Evolutionary conservation across 2,888 invertebrate genomes (phyloP).

Genomic region (Scaeva pyrastri): DNA sequence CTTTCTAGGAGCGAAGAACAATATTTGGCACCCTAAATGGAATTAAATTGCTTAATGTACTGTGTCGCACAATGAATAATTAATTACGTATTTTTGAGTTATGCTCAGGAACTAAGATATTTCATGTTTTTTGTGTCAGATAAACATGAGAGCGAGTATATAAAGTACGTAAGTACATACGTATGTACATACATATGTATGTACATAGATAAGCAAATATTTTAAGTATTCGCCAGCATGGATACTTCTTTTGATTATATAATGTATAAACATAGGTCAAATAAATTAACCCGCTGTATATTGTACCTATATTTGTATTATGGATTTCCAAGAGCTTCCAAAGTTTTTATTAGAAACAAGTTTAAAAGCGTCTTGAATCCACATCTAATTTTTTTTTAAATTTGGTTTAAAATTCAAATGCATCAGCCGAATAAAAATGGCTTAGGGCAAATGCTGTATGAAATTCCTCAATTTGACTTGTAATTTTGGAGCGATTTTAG

Average conservation of each 20-base stretch:
- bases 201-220: conserved; percentile 10
- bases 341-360: no score
- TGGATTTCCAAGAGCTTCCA: no score
- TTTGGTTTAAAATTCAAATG: no score
- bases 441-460: no score
- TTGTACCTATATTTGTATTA: no score
- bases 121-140: conserved; percentile 24
- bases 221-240: conserved; percentile 40
- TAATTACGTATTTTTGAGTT: conserved; percentile 68
- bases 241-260: neutral
- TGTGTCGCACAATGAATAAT: conserved; percentile 60
- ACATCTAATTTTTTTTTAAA: no score
- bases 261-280: neutral
- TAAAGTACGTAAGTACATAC: no score
- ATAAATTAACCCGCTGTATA: neutral
- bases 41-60: conserved; percentile 73
- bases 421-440: no score
- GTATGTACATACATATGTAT: neutral
- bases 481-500: no score
- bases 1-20: neutral
- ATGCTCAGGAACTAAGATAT: conserved; percentile 42
- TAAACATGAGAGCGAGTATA: neutral
- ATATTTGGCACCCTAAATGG: conserved; percentile 64
- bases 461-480: no score
- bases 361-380: no score